Conservation (phyloP, 2,797 vertebrate species). For the Echeneis naucrates region DNA sequence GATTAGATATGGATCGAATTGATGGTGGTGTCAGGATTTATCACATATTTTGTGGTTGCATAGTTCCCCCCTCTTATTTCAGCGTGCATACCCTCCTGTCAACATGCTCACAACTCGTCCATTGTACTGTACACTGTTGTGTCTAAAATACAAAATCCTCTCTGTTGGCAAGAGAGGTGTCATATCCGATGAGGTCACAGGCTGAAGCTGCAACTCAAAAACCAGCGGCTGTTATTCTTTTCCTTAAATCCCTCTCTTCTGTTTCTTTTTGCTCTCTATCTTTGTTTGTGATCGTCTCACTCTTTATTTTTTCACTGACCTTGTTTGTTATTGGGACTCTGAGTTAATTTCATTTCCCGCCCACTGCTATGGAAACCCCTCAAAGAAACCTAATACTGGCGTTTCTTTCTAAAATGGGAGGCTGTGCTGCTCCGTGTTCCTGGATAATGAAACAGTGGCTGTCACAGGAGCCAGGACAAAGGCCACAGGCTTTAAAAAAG, state of each 20-base stretch:
- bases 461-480: conserved; percentile 10
- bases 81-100: conserved; percentile 9
- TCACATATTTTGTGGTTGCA: conserved; percentile 11
- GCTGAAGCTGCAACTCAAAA: conserved; percentile 54
- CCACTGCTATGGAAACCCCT: conserved; percentile 54
- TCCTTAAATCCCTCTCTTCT: conserved; percentile 44
- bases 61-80: conserved; percentile 23
- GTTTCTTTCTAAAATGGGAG: conserved; percentile 60
- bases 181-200: conserved; percentile 68
- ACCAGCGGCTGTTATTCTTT: conserved; percentile 60
- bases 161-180: conserved; percentile 52
- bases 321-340: conserved; percentile 76
- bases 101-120: conserved; percentile 18
- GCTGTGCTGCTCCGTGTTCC: conserved; percentile 34
- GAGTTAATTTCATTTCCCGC: conserved; percentile 75
- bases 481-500: neutral
- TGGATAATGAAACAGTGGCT: conserved; percentile 28
- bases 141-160: conserved; percentile 34
- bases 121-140: conserved; percentile 18
- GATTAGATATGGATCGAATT: conserved; percentile 21
- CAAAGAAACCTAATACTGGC: conserved; percentile 65
- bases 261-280: conserved; percentile 61
- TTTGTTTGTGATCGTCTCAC: conserved; percentile 60
- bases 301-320: conserved; percentile 72
- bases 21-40: conserved; percentile 4